These are phyloP conservation scores for Atta cephalotes DNA, from an alignment of 1,140 invertebrate genomes.

Conservation along the genomic window DNA sequence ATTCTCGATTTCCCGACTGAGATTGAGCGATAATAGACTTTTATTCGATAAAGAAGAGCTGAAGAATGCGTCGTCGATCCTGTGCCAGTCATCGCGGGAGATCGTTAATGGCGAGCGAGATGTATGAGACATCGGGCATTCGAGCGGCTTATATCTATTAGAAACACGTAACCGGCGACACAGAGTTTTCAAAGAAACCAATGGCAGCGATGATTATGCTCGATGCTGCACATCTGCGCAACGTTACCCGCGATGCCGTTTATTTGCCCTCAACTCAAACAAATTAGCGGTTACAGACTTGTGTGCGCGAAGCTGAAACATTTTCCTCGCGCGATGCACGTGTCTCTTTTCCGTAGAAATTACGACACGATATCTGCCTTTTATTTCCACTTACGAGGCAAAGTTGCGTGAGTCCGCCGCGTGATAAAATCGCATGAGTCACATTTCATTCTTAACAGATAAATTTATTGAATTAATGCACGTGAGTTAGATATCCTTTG, in stretches of 20 bases:
- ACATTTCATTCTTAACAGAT: constrained; percentile 16
- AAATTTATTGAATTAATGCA: constrained; percentile 15
- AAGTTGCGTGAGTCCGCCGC: constrained; percentile 10
- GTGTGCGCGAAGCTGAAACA: constrained; percentile 20
- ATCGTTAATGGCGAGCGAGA: constrained; percentile 37
- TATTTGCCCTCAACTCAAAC: constrained; percentile 66
- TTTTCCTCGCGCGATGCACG: neutral
- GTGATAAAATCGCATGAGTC: constrained; percentile 35
- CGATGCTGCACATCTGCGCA: constrained; percentile 52
- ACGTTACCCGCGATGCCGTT: constrained; percentile 51
- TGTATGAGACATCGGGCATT: constrained; percentile 21
- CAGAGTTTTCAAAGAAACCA: constrained; percentile 42
- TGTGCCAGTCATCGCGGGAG: constrained; percentile 21
- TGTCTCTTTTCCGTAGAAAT: constrained; percentile 33
- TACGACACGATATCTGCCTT: neutral
- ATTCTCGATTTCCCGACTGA: constrained; percentile 12
- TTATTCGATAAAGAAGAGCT: constrained; percentile 35
- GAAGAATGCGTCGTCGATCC: constrained; percentile 1
- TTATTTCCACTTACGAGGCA: neutral
- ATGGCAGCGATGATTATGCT: constrained; percentile 24
- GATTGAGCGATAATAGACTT: constrained; percentile 42
- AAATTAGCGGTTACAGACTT: constrained; percentile 44
- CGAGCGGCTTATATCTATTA: constrained; percentile 16
- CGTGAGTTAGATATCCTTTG: neutral
- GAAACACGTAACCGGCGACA: constrained; percentile 26